These are phyloP conservation scores for Scotopteryx bipunctaria DNA, from an alignment of 2,888 invertebrate species.

Conservation along the genomic window DNA sequence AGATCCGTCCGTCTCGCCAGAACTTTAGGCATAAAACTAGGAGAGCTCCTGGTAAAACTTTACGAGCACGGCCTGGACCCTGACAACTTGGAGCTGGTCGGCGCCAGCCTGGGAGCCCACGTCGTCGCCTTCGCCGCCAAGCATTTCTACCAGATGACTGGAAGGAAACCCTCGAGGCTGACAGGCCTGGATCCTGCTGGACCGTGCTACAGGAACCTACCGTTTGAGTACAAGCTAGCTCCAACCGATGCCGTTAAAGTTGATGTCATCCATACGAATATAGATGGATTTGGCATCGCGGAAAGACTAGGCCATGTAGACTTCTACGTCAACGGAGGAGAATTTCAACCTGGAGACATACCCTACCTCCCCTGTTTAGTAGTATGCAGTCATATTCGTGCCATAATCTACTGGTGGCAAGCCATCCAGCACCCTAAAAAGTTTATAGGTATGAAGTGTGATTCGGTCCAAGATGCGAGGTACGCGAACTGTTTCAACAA, in stretches of 20 bases:
- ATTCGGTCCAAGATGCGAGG: slow-evolving; percentile 67
- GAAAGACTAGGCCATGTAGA: slow-evolving; percentile 69
- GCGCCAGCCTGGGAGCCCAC: slow-evolving; percentile 70
- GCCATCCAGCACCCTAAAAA: slow-evolving; percentile 70
- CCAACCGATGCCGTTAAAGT: slow-evolving; percentile 58
- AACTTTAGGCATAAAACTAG: slow-evolving; percentile 62
- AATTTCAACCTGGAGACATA: slow-evolving; percentile 69
- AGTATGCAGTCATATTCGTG: slow-evolving; percentile 64
- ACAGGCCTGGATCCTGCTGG: slow-evolving; percentile 75
- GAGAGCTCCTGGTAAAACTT: slow-evolving; percentile 63
- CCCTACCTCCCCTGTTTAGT: slow-evolving; percentile 66
- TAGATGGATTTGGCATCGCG: slow-evolving; percentile 76
- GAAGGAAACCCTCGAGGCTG: slow-evolving; percentile 61
- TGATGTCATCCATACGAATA: slow-evolving; percentile 71
- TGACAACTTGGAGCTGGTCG: slow-evolving; percentile 65
- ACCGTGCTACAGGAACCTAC: slow-evolving; percentile 65
- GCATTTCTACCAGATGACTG: slow-evolving; percentile 61
- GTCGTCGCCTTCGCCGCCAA: slow-evolving; percentile 61
- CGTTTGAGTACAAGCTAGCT: slow-evolving; percentile 51
- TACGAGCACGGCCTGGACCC: slow-evolving; percentile 56
- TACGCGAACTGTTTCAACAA: slow-evolving; percentile 66
- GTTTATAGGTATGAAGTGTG: slow-evolving; percentile 65
- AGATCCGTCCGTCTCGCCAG: slow-evolving; percentile 67
- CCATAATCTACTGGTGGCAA: slow-evolving; percentile 71
- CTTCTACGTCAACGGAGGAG: slow-evolving; percentile 72